Percentiles rank a stretch among this genome's conserved stretches.
Evolutionary conservation across 2,113 vertebrate genomes (phyloP).

Genomic region (Cyanoderma ruficeps): DNA sequence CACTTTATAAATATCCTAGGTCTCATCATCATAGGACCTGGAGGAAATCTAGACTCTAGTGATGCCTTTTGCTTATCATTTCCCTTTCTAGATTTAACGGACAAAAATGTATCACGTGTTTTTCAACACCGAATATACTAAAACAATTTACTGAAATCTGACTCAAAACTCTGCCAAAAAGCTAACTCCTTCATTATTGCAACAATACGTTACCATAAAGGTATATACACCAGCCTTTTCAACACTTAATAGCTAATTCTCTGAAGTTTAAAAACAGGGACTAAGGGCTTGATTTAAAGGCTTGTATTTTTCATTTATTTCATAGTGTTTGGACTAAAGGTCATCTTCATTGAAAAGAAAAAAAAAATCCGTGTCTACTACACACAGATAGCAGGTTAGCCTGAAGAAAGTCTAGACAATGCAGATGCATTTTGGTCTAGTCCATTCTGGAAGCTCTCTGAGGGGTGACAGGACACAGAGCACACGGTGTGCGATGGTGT

Average conservation of each 20-base stretch:
- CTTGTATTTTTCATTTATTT: neutral
- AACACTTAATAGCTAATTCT: neutral
- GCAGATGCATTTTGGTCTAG: neutral
- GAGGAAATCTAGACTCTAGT: neutral
- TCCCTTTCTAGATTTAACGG: neutral
- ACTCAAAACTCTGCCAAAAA: neutral
- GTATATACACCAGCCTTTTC: neutral
- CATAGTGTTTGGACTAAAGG: neutral
- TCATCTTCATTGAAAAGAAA: neutral
- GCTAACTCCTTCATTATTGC: neutral
- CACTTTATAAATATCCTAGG: neutral
- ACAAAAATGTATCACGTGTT: neutral
- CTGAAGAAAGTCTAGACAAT: neutral
- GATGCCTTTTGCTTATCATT: neutral
- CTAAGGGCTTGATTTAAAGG: neutral
- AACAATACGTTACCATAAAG: neutral
- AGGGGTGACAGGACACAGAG: neutral
- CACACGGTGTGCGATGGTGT: fast-evolving
- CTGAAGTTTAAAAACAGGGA: neutral
- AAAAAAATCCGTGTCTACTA: neutral
- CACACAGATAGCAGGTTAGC: fast-evolving
- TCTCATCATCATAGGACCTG: neutral
- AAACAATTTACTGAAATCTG: neutral
- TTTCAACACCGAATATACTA: neutral
- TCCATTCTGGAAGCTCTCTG: neutral